Evolutionary conservation across 2,113 vertebrate genomes (phyloP).

Genomic region (Rhinichthys klamathensis): DNA sequence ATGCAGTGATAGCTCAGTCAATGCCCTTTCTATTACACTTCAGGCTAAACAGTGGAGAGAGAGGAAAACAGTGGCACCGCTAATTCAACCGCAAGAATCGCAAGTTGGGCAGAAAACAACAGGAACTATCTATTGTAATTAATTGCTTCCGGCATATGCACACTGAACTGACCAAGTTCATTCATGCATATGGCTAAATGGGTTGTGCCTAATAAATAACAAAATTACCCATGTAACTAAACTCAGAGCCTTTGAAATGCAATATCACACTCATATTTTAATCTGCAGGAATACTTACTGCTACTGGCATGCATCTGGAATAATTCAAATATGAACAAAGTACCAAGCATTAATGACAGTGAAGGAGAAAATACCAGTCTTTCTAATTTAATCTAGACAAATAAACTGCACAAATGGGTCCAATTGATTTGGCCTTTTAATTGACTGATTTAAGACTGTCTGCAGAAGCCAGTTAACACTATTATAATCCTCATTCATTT

Average conservation of each 20-base stretch:
- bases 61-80: background rate
- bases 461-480: background rate
- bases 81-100: background rate
- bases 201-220: too few relatives aligned
- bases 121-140: background rate
- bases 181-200: background rate
- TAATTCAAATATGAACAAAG: background rate
- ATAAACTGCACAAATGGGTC: background rate
- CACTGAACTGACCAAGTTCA: background rate
- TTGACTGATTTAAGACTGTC: background rate
- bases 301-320: background rate
- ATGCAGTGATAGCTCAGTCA: conserved; percentile 6
- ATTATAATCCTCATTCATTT: background rate
- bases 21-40: conserved; percentile 44
- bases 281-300: background rate
- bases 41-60: conserved; percentile 21
- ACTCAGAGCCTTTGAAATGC: background rate
- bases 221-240: background rate
- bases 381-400: background rate
- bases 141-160: conserved; percentile 5
- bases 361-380: background rate
- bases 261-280: background rate
- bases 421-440: background rate
- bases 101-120: conserved; percentile 30
- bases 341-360: background rate